Evolutionary conservation across 2,888 invertebrate genomes (phyloP).

Genomic region (Ormyrus rosae): DNA sequence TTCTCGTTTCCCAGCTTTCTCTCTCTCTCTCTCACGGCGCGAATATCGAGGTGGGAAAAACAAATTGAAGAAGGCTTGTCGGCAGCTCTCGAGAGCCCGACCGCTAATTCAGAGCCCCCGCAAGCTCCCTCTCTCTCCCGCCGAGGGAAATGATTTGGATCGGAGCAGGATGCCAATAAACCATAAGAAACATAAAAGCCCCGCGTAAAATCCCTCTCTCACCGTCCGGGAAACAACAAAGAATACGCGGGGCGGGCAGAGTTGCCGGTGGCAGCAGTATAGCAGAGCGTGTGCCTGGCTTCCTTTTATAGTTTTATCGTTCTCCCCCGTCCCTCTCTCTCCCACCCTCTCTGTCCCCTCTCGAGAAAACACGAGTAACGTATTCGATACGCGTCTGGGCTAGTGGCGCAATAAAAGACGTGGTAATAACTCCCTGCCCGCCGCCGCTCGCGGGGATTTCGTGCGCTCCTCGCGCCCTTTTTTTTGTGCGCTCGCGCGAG

Average conservation of each 20-base stretch:
- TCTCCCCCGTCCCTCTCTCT: too few relatives aligned
- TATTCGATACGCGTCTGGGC: conserved; percentile 7
- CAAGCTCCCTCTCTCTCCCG: neutral
- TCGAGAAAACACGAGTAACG: conserved; percentile 12
- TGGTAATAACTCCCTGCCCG: conserved; percentile 1
- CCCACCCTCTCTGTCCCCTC: neutral
- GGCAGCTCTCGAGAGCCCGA: too few relatives aligned
- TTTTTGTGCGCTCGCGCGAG: neutral
- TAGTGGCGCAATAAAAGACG: conserved; percentile 21
- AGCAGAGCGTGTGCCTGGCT: too few relatives aligned
- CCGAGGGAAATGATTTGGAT: conserved; percentile 13
- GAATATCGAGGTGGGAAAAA: conserved; percentile 6
- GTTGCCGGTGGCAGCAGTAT: too few relatives aligned
- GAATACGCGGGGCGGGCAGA: too few relatives aligned
- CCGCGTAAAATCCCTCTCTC: too few relatives aligned
- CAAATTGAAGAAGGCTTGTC: conserved; percentile 29
- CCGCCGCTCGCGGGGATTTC: neutral
- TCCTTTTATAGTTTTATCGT: too few relatives aligned
- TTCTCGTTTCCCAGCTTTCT: too few relatives aligned
- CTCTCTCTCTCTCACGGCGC: neutral
- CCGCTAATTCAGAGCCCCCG: too few relatives aligned
- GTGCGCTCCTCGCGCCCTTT: too few relatives aligned
- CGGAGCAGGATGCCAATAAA: conserved; percentile 30
- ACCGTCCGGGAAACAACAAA: too few relatives aligned
- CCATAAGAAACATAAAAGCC: conserved; percentile 24